Evolutionary conservation across 2,113 vertebrate species (phyloP).

Genomic region (Hyla sarda): DNA sequence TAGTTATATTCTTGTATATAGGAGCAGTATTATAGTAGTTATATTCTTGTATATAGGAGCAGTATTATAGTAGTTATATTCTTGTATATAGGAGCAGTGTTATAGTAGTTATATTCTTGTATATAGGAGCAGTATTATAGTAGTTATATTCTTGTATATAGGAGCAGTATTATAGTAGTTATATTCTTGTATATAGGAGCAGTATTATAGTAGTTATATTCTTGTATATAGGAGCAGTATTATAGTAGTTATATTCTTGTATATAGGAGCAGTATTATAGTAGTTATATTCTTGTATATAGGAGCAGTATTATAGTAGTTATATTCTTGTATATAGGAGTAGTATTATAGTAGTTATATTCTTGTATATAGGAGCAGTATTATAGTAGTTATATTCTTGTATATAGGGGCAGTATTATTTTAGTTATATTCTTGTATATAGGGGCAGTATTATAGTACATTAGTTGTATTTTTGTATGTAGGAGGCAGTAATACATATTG

Average conservation of each 20-base stretch:
- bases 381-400: constrained; percentile 5
- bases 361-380: background rate
- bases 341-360: constrained; percentile 12
- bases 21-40: background rate
- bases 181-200: background rate
- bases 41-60: background rate
- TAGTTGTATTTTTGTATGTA: too few species aligned
- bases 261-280: constrained; percentile 1
- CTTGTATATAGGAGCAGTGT: background rate
- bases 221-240: background rate
- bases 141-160: background rate
- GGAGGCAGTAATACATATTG: background rate
- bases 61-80: constrained; percentile 9
- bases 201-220: constrained; percentile 18
- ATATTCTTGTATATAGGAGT: background rate
- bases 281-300: background rate
- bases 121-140: background rate
- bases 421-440: background rate
- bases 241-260: constrained; percentile 14
- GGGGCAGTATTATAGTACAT: too few species aligned
- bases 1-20: background rate
- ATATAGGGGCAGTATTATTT: background rate
- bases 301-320: background rate
- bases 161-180: background rate
- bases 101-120: background rate